Base-by-base conservation (phyloP, 2,797 vertebrate genomes). In the Onychomys arenicola region DNA sequence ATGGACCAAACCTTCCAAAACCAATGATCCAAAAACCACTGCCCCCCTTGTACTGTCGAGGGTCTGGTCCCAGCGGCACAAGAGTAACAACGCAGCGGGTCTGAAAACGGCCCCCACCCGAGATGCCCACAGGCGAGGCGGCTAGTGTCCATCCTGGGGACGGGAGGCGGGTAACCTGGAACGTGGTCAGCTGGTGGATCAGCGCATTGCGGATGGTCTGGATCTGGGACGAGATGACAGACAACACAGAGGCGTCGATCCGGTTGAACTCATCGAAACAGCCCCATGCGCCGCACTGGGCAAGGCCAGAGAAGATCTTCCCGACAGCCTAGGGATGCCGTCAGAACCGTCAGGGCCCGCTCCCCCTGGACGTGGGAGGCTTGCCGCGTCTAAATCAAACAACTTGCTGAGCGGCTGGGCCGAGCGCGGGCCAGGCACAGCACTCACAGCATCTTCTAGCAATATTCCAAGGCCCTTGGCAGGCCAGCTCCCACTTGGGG, bases 221-320 rank as follows among this genome's bases (percentile, higher is more conserved):
- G 95, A 99, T 99, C 98, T 99, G 99, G 13, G 99, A 99, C 2
- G 99, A 99, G 98, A 99, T 99, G 84, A 99, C 99, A 0, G 99
- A 99, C 65, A 99, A 98, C 95, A 99, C 99, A 0, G 99, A 99
- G n/a, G 99, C 99, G 0, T 99, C 99, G 0, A 99, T 99, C 4
- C 99, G 99, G 97, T 99, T 99, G 95, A 99, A 99, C 97, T 99
- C 99, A 89, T 99, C 99, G 69, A 99, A 99, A 98, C 99, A 99
- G 71, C 99, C 99, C 99, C 99, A 99, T 0, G 99, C 99, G 55
- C 99, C 99, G 75, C 99, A 99, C 98, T 99, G 99, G 77, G 99
- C 99, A 0, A 99, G 99, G 46, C 99, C 99, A 0, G 99, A 99
- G 82, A 99, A 99, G 94, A 99, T 99, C 98, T 99, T 99, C 80